Percentiles rank a stretch among this genome's conserved stretches.
phyloP scores from a whole-genome alignment of 2,113 vertebrate species.

The Pleuronectes platessa region DNA sequence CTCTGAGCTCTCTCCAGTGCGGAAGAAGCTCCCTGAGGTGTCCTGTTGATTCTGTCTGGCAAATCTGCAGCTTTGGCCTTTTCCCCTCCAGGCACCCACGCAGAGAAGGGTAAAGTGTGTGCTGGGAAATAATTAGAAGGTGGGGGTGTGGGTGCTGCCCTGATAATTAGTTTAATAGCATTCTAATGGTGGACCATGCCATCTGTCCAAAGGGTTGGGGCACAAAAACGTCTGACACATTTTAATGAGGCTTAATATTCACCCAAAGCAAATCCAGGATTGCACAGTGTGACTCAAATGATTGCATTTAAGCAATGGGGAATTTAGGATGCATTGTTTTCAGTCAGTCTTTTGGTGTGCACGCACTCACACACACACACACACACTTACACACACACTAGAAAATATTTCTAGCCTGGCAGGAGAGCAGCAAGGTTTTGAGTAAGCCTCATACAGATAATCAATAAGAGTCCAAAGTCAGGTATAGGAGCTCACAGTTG shows the following conservation, averaged over 20 bases:
- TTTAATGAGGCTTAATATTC: slow-evolving; percentile 80
- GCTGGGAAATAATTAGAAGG: slow-evolving; percentile 44
- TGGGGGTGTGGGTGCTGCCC: slow-evolving; percentile 49
- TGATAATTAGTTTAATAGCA: slow-evolving; percentile 80
- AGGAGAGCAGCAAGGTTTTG: not conserved
- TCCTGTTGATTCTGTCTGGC: slow-evolving; percentile 48
- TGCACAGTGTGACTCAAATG: slow-evolving; percentile 43
- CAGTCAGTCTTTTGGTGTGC: not conserved
- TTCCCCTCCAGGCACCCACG: slow-evolving; percentile 61
- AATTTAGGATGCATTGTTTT: not conserved
- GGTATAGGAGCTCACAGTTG: not conserved
- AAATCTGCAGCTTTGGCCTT: slow-evolving; percentile 70
- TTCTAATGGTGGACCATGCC: slow-evolving; percentile 67
- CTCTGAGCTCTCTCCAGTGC: slow-evolving; percentile 54
- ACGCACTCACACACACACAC: not conserved
- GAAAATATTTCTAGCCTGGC: not conserved
- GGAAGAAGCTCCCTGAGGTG: slow-evolving; percentile 47
- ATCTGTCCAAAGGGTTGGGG: slow-evolving; percentile 76
- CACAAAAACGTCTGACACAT: slow-evolving; percentile 71
- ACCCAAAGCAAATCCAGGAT: slow-evolving; percentile 64
- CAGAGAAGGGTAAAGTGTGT: slow-evolving; percentile 32
- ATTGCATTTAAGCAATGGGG: not conserved
- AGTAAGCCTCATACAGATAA: not conserved
- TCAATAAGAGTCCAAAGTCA: not conserved
- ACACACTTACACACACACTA: not conserved